These are phyloP conservation scores for Silurus aristotelis DNA, from an alignment of 2,797 vertebrate species.

Conservation along the genomic window DNA sequence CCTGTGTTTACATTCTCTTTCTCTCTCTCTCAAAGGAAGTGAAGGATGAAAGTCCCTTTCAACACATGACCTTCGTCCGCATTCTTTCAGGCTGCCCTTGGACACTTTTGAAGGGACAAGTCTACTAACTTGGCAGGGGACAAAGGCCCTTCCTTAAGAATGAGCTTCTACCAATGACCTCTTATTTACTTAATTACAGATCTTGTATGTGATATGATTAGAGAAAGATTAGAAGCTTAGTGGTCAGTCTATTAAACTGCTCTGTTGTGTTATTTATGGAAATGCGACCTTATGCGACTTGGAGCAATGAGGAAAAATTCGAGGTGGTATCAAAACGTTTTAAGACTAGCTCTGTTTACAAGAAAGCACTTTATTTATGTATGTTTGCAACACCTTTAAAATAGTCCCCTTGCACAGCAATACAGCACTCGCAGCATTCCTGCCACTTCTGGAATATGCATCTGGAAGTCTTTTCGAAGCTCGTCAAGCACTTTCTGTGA, in stretches of 20 bases:
- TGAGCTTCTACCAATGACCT: conserved; percentile 34
- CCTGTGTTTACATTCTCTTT: conserved; percentile 93
- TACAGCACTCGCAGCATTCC: too few relatives aligned
- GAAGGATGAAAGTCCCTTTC: conserved; percentile 85
- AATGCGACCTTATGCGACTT: neutral
- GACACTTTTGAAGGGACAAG: conserved; percentile 72
- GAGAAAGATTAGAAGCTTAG: conserved; percentile 19
- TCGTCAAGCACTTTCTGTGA: too few relatives aligned
- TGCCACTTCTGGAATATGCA: too few relatives aligned
- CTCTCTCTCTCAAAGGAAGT: conserved; percentile 83
- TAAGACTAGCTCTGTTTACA: too few relatives aligned
- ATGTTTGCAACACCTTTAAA: too few relatives aligned
- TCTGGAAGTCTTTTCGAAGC: too few relatives aligned
- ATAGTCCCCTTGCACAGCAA: too few relatives aligned
- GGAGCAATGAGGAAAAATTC: neutral
- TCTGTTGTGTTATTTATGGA: neutral
- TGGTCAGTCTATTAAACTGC: neutral
- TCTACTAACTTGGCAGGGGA: conserved; percentile 44
- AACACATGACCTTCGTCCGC: conserved; percentile 63
- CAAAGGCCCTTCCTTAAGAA: conserved; percentile 39
- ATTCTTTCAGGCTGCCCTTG: conserved; percentile 73
- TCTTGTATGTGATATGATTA: conserved; percentile 48
- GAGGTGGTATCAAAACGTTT: too few relatives aligned
- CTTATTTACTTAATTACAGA: conserved; percentile 44
- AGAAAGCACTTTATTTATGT: too few relatives aligned